Evolutionary conservation across 2,113 vertebrate genomes (phyloP), one percentile per base, ranked within the genome.

Genomic region (Corvus cornix): DNA sequence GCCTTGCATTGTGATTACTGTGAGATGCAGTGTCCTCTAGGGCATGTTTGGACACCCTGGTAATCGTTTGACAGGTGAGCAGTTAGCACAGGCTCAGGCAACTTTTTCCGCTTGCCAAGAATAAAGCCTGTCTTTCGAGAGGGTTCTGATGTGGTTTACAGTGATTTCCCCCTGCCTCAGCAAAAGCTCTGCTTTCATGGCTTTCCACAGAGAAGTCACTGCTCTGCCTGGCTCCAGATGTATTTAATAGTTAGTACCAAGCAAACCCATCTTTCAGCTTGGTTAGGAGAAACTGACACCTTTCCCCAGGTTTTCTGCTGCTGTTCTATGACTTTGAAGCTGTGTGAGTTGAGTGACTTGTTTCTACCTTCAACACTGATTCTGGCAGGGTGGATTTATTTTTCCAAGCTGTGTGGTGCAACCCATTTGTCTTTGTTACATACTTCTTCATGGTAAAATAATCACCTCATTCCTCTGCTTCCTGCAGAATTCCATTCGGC

Each of bases 401-500:
- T 86, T 93, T 82, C 66, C 31, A 37, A 33, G 55, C 84, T 85
- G 49, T 55, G 35, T 67, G 48, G 26, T 8, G 8, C 91, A 89
- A 11, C 37, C 63, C 43, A 16, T 85, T 85, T 0, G 2, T 74
- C 84, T 90, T 91, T 87, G 78, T 86, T 95, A 12, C 5, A 4
- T 21, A 9, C 30, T 86, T 93, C 49, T 73, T 39, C 31, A 2
- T 31, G 19, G 31, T 15, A 60, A 74, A 70, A 43, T 96, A 91
- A 96, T 69, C 23, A 35, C 23, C 59, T 79, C n/a, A 8, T 92
- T 14, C 78, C 81, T 97, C 80, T 93, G 56, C 80, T 84, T 84
- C 93, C 92, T 66, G 44, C 98, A 99, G 99, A 99, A 99, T 97
- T 99, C 99, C n/a, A 99, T 99, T 97, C 98, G 99, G 69, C 99